A percentile compares a stretch with the other conserved stretches of the same genome.
Evolutionary conservation across 2,888 invertebrate genomes (phyloP).

Genomic region (Aphodius granarius): DNA sequence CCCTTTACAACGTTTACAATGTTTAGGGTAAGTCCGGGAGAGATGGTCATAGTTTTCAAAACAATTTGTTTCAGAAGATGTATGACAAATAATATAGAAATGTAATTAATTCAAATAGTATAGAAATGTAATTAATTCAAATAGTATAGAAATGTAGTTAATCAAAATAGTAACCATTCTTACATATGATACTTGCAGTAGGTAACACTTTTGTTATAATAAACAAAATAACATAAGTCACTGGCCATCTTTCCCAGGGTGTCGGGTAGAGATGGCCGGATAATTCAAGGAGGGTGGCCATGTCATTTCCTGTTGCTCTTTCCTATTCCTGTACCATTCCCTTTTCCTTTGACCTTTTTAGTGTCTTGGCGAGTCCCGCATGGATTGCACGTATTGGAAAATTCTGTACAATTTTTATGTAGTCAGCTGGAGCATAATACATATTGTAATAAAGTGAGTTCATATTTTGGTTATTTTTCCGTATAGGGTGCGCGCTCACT

Average conservation of each 20-base stretch:
- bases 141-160: not conserved
- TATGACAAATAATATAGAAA: not conserved
- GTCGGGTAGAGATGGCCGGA: not conserved
- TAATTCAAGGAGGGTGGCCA: not conserved
- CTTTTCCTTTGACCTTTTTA: not conserved
- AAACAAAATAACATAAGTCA: not conserved
- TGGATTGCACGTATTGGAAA: not conserved
- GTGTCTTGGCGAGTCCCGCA: not conserved
- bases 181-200: not conserved
- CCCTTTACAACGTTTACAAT: too few species aligned
- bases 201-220: not conserved
- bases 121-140: not conserved
- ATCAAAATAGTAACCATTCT: not conserved
- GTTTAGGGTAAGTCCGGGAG: not conserved
- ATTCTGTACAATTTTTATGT: not conserved
- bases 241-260: not conserved
- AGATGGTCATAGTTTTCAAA: not conserved
- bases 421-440: not conserved
- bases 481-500: too few species aligned
- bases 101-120: not conserved
- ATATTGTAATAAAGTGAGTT: too few species aligned
- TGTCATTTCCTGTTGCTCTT: not conserved
- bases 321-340: not conserved
- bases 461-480: too few species aligned
- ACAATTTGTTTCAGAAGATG: not conserved